Evolutionary conservation across 2,888 invertebrate genomes (phyloP).

Genomic region (Torymus auratus): DNA sequence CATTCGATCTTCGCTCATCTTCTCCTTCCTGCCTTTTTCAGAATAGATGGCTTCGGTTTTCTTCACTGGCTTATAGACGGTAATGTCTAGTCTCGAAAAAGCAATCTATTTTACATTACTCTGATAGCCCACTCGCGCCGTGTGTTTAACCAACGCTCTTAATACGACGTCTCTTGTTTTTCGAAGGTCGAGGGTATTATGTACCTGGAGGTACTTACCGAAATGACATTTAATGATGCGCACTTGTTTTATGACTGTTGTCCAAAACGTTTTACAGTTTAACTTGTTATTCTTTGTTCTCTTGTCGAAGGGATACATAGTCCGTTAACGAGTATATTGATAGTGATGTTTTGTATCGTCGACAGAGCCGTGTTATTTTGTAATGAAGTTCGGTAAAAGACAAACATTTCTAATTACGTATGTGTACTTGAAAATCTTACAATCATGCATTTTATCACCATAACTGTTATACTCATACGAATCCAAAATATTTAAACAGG

Average conservation of each 20-base stretch:
- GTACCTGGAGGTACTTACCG: neutral
- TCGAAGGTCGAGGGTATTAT: neutral
- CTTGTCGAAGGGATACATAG: too few species aligned
- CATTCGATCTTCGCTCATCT: conserved; percentile 37
- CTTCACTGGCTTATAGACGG: neutral
- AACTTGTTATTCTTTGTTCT: too few species aligned
- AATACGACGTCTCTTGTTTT: conserved; percentile 25
- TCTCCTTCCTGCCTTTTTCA: neutral
- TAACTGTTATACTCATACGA: too few species aligned
- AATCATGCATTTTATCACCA: too few species aligned
- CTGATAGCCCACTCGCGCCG: conserved; percentile 1
- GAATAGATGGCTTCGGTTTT: neutral
- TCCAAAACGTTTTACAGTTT: too few species aligned
- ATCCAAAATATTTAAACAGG: conserved; percentile 59
- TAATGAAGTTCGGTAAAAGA: too few species aligned
- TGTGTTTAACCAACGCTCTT: conserved; percentile 20
- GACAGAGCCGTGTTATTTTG: too few species aligned
- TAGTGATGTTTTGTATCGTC: too few species aligned
- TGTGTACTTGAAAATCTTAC: too few species aligned
- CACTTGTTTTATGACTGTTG: too few species aligned
- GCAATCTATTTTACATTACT: conserved; percentile 27
- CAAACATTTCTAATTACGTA: too few species aligned
- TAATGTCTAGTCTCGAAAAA: conserved; percentile 35
- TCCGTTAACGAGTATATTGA: too few species aligned
- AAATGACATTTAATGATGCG: conserved; percentile 36